Base-by-base conservation (phyloP, 2,888 invertebrate species). In the Drosophila colorata region DNA sequence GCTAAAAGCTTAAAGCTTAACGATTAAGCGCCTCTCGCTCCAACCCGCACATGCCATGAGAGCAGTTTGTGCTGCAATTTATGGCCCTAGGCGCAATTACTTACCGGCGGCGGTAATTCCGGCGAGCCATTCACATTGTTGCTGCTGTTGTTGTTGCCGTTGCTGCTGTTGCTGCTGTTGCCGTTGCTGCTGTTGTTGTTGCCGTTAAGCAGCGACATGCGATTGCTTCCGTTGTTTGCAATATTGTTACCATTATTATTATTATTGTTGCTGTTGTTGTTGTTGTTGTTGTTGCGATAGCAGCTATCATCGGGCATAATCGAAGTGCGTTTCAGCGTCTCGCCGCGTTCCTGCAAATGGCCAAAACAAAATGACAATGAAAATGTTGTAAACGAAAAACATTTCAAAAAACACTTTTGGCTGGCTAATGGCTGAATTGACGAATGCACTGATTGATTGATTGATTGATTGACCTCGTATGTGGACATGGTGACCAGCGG, bases 301-400 rank as follows among this genome's bases (percentile, higher is more conserved):
- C 90, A 90, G 53, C 90, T 90, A 64, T 91, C 91, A 75, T 92
- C 91, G 64, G 90, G 90, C 91, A 91, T 91, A 59, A 92, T 88
- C 64, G 89, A 86, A 48, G 92, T 91, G 63, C 91, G 91, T 13
- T 89, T 90, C 25, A 92, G 80, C 18, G 91, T 91, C 64, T 91
- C 91, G 44, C 90, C 90, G 43, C 92, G 90, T 59, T 92, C 92
- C 92, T 92, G 69, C 5, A 75, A 73, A 25, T 55, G 23, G 13
- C 1, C 13, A 47, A 60, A 44, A 41, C 23, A n/a, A 18, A 25
- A 43, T 7, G n/a, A 4, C 46, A 37, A 16, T 11, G 2, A 38
- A 33, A 38, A 33, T 0, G 2, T 9, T 4, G 31, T 11, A 11
- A 51, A 46, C 9, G 5, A 28, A 16, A 16, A 25, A 8, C 23